Evolutionary conservation across 2,888 invertebrate genomes (phyloP), one percentile per base, ranked within the genome.

Genomic region (Amiota mariae): DNA sequence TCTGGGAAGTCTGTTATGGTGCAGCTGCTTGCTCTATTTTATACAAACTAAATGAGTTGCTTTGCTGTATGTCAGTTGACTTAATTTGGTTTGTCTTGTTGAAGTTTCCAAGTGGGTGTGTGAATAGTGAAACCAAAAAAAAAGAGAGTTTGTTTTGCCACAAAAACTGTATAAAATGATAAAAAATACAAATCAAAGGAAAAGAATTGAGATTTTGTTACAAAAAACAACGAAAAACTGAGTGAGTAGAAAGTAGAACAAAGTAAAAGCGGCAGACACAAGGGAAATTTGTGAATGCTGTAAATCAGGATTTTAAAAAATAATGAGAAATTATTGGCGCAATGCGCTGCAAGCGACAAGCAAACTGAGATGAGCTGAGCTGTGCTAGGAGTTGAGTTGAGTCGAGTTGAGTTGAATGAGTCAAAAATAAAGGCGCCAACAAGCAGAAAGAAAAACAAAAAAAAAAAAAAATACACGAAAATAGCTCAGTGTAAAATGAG

Each of bases 281-380:
- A 24, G n/a, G n/a, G 54, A 12, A 63, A 18, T 54, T 24, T 11
- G 13, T 51, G 24, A n/a, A 51, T 54, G 51, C 51, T 68, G 18
- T 68, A 68, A 51, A 68, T 51, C 49, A 68, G 54, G 67, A 68
- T 24, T 68, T 68, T 36, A 68, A 68, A 68, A 68, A 68, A 54
- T 68, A 68, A 68, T 68, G 67, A 68, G 67, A 68, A 68, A 51
- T 68, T 68, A 68, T 68, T 68, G 67, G 67, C 54, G 67, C 67
- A 68, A 54, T 68, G 67, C 67, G 66, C 66, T 66, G 66, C 66
- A 66, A 66, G 66, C 66, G 66, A 66, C 66, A 66, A 66, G 0
- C 48, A 8, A 10, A 46, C 63, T 48, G 49, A 48, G 48, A 3
- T n/a, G 11, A 24, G 66, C 20, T 18, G 49, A 48, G 47, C 36